phyloP scores from a whole-genome alignment of 1,140 invertebrate genomes.

The Diuraphis noxia region DNA sequence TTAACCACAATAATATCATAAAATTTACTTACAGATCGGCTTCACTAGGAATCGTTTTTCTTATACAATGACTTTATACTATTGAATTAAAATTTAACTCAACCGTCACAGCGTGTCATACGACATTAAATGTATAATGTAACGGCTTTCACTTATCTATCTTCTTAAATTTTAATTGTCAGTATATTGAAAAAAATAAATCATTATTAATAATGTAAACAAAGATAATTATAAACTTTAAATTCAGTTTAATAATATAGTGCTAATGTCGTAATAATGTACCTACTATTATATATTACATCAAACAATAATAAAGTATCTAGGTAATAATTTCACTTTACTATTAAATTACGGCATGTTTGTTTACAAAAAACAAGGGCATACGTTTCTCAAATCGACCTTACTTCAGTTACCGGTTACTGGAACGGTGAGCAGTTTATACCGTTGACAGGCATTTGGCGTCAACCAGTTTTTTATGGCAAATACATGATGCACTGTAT shows the following conservation, averaged over 20 bases:
- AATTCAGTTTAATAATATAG: neutral
- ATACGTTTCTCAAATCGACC: neutral
- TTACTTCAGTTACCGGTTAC: neutral
- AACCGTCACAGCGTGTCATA: no score
- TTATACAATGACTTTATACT: neutral
- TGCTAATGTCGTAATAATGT: neutral
- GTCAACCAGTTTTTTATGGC: neutral
- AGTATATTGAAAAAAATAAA: no score
- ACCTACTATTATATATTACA: neutral
- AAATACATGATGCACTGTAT: neutral
- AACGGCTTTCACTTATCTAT: no score
- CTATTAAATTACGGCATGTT: neutral
- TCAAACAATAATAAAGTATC: neutral
- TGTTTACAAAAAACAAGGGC: neutral
- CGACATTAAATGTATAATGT: no score
- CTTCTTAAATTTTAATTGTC: no score
- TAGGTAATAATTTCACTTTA: neutral
- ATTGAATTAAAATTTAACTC: neutral
- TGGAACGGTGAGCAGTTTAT: neutral
- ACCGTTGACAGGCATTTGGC: neutral
- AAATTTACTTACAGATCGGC: neutral
- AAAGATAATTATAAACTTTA: no score
- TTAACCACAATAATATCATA: neutral
- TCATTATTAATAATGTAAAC: no score
- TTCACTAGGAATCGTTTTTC: neutral